A percentile compares a stretch with the other conserved stretches of the same genome.
These are phyloP conservation scores for Archips xylosteana DNA, from an alignment of 2,888 invertebrate species.

Conservation along the genomic window DNA sequence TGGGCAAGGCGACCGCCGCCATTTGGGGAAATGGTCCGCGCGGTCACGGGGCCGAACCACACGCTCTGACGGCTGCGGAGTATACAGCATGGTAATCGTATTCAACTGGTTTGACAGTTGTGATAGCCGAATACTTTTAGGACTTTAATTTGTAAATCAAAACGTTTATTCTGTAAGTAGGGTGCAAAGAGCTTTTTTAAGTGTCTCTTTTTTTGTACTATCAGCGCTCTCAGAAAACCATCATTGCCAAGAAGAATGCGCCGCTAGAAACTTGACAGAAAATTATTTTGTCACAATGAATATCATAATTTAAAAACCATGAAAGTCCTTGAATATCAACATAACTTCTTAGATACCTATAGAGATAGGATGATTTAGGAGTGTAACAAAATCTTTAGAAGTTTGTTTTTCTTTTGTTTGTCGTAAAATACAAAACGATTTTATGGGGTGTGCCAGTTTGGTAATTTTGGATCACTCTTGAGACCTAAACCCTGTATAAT, in stretches of 20 bases:
- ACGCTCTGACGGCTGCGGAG: conserved; percentile 7
- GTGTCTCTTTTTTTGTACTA: too few relatives aligned
- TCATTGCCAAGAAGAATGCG: too few relatives aligned
- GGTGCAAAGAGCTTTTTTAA: too few relatives aligned
- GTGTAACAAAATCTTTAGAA: too few relatives aligned
- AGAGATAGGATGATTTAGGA: neutral
- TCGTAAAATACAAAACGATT: neutral
- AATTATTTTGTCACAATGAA: too few relatives aligned
- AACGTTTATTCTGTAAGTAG: too few relatives aligned
- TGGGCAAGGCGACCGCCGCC: conserved; percentile 65
- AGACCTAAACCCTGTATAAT: too few relatives aligned
- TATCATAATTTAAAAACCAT: neutral
- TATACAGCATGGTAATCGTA: neutral
- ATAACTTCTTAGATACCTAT: neutral
- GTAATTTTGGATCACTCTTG: too few relatives aligned
- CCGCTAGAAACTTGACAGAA: too few relatives aligned
- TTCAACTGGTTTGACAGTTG: neutral
- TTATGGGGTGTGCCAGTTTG: neutral
- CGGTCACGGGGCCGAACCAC: conserved; percentile 59
- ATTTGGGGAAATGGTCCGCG: conserved; percentile 70
- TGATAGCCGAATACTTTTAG: neutral
- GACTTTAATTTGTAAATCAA: neutral
- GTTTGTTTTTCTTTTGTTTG: neutral
- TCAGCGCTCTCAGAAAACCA: too few relatives aligned
- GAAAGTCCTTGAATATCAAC: neutral